phyloP scores from a whole-genome alignment of 2,113 vertebrate species.

The Bufo gargarizans region DNA sequence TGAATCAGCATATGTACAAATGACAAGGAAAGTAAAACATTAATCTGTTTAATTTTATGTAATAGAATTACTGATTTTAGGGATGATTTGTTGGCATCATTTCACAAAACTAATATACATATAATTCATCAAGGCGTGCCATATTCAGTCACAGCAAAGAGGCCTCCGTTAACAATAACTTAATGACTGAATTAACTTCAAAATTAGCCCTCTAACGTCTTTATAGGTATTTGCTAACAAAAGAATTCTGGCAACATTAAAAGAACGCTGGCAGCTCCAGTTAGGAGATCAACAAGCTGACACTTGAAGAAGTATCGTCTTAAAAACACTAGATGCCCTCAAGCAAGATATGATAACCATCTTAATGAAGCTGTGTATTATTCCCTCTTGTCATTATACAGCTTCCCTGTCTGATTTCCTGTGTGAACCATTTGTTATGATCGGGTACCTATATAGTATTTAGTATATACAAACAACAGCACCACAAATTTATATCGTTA shows the following conservation, averaged over 20 bases:
- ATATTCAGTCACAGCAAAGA: not conserved
- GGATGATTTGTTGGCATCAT: not conserved
- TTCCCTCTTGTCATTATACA: not conserved
- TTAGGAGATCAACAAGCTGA: not conserved
- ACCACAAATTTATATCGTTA: too few species aligned
- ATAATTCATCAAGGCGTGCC: not conserved
- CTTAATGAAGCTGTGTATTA: not conserved
- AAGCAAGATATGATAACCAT: not conserved
- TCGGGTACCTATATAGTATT: not conserved
- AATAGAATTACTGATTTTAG: not conserved
- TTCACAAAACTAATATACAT: not conserved
- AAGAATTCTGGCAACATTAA: not conserved
- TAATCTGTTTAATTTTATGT: not conserved
- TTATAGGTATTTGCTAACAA: slow-evolving; percentile 4
- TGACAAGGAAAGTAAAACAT: not conserved
- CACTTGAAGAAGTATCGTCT: not conserved
- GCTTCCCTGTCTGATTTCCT: not conserved
- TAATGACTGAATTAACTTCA: not conserved
- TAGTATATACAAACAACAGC: too few species aligned
- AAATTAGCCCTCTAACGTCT: slow-evolving; percentile 2
- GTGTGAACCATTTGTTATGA: not conserved
- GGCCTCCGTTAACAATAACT: not conserved
- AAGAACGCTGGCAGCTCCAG: not conserved
- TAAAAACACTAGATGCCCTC: not conserved
- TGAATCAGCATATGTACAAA: not conserved